Evolutionary conservation across 2,113 vertebrate genomes (phyloP).

Genomic region (Psettodes erumei): DNA sequence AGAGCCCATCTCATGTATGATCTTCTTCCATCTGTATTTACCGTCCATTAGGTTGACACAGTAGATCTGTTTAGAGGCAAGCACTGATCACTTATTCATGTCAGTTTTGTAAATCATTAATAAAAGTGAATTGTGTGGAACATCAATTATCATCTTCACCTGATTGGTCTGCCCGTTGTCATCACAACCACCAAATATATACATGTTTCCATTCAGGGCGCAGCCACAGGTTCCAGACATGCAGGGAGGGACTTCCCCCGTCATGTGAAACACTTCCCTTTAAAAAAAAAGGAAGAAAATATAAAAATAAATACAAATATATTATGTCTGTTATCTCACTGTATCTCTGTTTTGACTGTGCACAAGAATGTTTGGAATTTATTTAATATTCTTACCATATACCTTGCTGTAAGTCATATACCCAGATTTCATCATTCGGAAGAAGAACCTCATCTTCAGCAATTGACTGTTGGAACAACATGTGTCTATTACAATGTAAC

Average conservation of each 20-base stretch:
- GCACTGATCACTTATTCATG: slow-evolving; percentile 37
- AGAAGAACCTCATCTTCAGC: slow-evolving; percentile 93
- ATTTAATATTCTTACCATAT: slow-evolving; percentile 85
- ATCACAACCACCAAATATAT: slow-evolving; percentile 95
- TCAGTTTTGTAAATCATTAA: neutral
- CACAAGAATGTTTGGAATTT: neutral
- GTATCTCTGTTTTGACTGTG: neutral
- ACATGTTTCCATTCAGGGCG: slow-evolving; percentile 87
- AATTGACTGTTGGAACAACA: slow-evolving; percentile 84
- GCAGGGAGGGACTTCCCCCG: slow-evolving; percentile 89
- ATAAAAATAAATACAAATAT: too few relatives aligned
- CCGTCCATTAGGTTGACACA: slow-evolving; percentile 88
- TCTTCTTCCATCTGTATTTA: slow-evolving; percentile 89
- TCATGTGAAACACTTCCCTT: slow-evolving; percentile 90
- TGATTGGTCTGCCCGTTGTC: slow-evolving; percentile 94
- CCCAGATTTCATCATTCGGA: slow-evolving; percentile 94
- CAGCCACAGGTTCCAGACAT: slow-evolving; percentile 95
- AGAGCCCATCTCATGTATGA: slow-evolving; percentile 82
- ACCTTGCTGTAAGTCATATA: slow-evolving; percentile 90
- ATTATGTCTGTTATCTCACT: too few relatives aligned
- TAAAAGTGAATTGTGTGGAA: neutral
- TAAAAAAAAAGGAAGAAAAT: slow-evolving; percentile 45
- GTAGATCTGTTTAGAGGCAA: slow-evolving; percentile 86
- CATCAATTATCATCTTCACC: slow-evolving; percentile 76
- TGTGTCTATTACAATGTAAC: slow-evolving; percentile 2